Conservation (phyloP, 2,113 vertebrate species). For the Pardalotus punctatus region DNA sequence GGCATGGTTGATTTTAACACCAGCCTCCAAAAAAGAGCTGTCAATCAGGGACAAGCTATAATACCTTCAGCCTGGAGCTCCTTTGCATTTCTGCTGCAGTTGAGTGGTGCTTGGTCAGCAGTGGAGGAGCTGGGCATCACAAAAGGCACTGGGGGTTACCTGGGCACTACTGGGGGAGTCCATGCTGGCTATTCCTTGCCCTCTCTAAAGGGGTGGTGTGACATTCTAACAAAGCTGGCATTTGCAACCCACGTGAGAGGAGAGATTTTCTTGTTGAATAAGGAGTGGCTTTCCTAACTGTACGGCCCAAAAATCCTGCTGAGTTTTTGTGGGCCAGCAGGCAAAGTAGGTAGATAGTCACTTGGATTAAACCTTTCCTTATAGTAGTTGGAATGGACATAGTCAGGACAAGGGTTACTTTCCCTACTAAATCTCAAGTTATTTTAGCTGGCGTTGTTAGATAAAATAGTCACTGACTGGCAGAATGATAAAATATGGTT, state of each 20-base stretch:
- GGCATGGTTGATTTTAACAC: background rate
- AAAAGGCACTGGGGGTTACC: background rate
- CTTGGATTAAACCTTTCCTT: background rate
- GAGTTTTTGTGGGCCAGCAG: background rate
- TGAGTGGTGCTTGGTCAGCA: background rate
- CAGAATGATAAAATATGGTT: constrained; percentile 49
- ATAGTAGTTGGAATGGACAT: background rate
- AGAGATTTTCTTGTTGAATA: background rate
- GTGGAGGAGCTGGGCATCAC: background rate
- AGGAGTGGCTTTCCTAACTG: background rate
- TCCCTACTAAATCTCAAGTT: background rate
- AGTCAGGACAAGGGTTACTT: background rate
- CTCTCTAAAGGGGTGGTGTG: background rate
- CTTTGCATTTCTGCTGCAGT: background rate
- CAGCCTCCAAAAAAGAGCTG: background rate
- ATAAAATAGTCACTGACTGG: constrained; percentile 48
- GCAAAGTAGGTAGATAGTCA: background rate
- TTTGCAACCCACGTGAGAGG: background rate
- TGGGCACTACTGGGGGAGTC: rapidly evolving
- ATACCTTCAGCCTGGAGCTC: background rate
- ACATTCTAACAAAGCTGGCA: background rate
- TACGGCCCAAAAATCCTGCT: background rate
- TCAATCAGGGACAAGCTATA: constrained; percentile 32
- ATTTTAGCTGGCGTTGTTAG: constrained; percentile 2
- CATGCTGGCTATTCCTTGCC: background rate